Conservation (phyloP, 2,888 invertebrate genomes). For the Campoletis raptor region DNA sequence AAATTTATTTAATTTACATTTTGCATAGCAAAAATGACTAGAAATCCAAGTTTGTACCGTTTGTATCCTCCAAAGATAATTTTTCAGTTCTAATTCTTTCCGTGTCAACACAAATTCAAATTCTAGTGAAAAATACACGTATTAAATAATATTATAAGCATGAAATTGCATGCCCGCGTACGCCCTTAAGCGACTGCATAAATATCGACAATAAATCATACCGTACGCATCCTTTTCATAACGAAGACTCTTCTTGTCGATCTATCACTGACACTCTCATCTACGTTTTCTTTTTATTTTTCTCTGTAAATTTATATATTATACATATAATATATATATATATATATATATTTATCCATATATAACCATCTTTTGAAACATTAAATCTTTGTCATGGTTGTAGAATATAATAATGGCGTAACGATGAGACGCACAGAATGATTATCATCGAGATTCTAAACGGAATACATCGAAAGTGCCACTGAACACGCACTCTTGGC, state of each 20-base stretch:
- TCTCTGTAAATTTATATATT: constrained; percentile 27
- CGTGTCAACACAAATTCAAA: constrained; percentile 8
- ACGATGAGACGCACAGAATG: constrained; percentile 38
- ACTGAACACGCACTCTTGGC: constrained; percentile 30
- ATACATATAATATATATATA: constrained; percentile 49
- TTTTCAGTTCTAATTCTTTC: neutral
- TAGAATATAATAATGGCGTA: constrained; percentile 43
- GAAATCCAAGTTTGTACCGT: no score
- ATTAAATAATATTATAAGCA: constrained; percentile 45
- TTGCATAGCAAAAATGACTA: no score
- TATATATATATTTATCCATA: constrained; percentile 56
- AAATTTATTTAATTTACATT: no score
- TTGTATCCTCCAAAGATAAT: neutral
- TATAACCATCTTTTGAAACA: constrained; percentile 63
- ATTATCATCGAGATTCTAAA: constrained; percentile 54
- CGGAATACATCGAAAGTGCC: constrained; percentile 14
- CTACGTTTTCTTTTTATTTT: constrained; percentile 23
- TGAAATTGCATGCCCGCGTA: constrained; percentile 37
- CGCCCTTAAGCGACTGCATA: constrained; percentile 27
- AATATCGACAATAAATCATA: constrained; percentile 30
- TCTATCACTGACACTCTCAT: constrained; percentile 48
- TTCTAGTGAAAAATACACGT: constrained; percentile 39
- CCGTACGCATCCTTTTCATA: constrained; percentile 46
- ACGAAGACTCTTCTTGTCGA: constrained; percentile 55
- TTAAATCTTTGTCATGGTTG: constrained; percentile 67